phyloP scores from a whole-genome alignment of 1,140 invertebrate genomes.

The Lucilia cuprina region DNA sequence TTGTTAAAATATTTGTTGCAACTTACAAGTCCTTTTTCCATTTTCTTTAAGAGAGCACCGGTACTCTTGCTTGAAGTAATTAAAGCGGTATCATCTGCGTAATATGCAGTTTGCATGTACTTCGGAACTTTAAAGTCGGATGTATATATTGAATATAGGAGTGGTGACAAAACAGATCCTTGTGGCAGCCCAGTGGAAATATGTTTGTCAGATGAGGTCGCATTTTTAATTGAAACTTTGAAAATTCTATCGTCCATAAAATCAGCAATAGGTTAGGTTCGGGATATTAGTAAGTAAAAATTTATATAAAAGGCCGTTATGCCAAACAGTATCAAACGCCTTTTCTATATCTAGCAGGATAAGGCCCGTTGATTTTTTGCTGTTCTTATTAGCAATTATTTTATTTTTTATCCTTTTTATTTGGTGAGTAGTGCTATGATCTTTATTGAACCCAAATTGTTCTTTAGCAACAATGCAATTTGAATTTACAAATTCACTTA shows the following conservation, averaged over 20 bases:
- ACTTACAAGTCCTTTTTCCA: background rate
- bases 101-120: background rate
- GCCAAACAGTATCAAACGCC: constrained; percentile 32
- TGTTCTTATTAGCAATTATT: background rate
- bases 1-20: constrained; percentile 17
- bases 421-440: constrained; percentile 8
- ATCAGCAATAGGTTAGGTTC: background rate
- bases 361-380: background rate
- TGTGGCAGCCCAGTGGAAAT: background rate
- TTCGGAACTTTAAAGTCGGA: background rate
- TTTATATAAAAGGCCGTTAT: background rate
- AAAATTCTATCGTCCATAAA: background rate
- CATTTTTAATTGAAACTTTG: background rate
- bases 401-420: constrained; percentile 13
- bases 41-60: constrained; percentile 8
- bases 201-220: background rate
- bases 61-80: background rate
- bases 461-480: background rate
- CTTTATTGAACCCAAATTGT: constrained; percentile 22
- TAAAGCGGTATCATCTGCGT: background rate
- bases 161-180: constrained; percentile 17
- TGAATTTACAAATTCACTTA: background rate
- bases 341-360: constrained; percentile 31
- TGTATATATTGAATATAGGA: constrained; percentile 16
- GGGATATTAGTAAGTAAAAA: background rate